Percentiles rank a stretch among this genome's conserved stretches.
phyloP scores from a whole-genome alignment of 1,140 invertebrate genomes.

The Drosophila pseudoobscura region DNA sequence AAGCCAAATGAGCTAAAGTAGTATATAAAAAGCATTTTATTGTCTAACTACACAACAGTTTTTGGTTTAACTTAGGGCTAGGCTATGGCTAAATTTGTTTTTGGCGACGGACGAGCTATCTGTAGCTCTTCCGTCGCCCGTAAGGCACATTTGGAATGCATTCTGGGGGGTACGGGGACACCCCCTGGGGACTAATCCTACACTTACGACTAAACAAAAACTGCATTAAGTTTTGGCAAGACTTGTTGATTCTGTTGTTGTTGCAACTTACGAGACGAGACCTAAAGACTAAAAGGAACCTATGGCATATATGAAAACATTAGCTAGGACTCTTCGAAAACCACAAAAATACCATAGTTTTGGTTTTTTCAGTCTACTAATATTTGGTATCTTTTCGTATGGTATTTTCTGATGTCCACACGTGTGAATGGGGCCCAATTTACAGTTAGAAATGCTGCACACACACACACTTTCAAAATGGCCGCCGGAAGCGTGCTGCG shows the following conservation, averaged over 20 bases:
- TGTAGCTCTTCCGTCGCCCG: conserved; percentile 1
- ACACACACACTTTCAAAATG: conserved; percentile 53
- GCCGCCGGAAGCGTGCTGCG: conserved; percentile 60
- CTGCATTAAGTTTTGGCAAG: conserved; percentile 76
- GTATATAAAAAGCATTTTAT: conserved; percentile 58
- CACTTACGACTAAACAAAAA: conserved; percentile 45
- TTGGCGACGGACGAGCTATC: neutral
- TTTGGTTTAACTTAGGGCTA: conserved; percentile 7
- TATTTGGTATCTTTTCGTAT: neutral
- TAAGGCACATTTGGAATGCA: conserved; percentile 83
- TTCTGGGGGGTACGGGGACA: conserved; percentile 27
- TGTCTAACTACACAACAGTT: conserved; percentile 78
- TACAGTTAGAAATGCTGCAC: conserved; percentile 64
- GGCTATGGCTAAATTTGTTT: conserved; percentile 20
- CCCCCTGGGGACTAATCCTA: conserved; percentile 9
- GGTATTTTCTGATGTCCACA: conserved; percentile 26
- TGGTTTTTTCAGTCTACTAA: conserved; percentile 2
- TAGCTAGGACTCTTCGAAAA: conserved; percentile 16
- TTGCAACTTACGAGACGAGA: conserved; percentile 41
- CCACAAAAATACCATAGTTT: neutral
- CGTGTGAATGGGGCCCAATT: conserved; percentile 3
- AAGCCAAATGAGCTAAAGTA: conserved; percentile 52
- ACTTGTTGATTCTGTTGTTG: conserved; percentile 80
- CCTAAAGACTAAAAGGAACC: conserved; percentile 65
- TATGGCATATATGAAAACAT: conserved; percentile 51